Percentiles rank a stretch among this genome's conserved stretches.
Conservation (phyloP, 2,113 vertebrate genomes). For the Odontesthes bonariensis region DNA sequence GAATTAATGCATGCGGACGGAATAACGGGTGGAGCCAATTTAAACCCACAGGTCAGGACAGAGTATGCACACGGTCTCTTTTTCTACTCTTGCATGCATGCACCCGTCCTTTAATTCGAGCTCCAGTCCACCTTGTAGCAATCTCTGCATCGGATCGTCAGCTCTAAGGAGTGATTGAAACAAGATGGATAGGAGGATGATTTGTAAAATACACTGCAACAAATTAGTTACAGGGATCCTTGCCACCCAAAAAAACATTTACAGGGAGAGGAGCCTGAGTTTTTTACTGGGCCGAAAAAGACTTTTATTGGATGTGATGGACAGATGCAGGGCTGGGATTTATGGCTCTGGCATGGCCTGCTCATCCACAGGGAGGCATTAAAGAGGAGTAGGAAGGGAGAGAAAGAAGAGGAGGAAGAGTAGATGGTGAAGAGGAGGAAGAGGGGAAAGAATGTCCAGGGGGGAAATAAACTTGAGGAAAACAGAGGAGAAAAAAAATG, state of each 20-base stretch:
- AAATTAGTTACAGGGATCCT: conserved; percentile 56
- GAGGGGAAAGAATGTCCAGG: conserved; percentile 27
- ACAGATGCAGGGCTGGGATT: conserved; percentile 62
- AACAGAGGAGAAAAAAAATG: conserved; percentile 8
- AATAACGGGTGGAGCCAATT: conserved; percentile 46
- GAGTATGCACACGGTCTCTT: conserved; percentile 45
- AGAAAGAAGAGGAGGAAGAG: conserved; percentile 30
- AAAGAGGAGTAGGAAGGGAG: conserved; percentile 32
- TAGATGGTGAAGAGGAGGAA: conserved; percentile 6
- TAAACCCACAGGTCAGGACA: conserved; percentile 49
- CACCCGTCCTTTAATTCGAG: conserved; percentile 32
- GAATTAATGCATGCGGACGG: conserved; percentile 18
- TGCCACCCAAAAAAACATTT: conserved; percentile 51
- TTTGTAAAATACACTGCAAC: conserved; percentile 58
- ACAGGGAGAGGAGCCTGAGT: conserved; percentile 1
- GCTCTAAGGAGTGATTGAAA: conserved; percentile 49
- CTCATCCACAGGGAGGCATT: conserved; percentile 57
- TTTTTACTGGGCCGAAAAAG: conserved; percentile 44
- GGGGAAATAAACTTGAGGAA: conserved; percentile 37
- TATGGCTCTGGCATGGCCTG: conserved; percentile 36
- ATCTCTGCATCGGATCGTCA: conserved; percentile 59
- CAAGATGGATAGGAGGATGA: conserved; percentile 49
- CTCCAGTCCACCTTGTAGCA: conserved; percentile 65
- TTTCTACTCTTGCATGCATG: conserved; percentile 29
- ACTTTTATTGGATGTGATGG: conserved; percentile 70